Conservation (phyloP, 2,113 vertebrate genomes). For the Narcine bancroftii region DNA sequence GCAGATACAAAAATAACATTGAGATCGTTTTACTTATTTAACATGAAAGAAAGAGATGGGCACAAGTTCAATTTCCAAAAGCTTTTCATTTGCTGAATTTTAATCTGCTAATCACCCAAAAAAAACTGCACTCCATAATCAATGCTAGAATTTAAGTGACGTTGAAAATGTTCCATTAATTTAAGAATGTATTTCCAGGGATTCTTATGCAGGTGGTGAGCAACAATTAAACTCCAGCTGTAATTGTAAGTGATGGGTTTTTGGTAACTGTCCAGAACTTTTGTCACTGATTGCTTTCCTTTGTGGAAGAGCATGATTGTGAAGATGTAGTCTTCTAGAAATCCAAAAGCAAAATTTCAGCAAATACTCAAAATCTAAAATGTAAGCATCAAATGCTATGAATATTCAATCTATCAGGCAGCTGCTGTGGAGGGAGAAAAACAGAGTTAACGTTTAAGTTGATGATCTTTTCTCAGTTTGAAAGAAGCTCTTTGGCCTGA, state of each 20-base stretch:
- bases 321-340: background rate
- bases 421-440: too few relatives aligned
- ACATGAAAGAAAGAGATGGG: background rate
- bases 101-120: background rate
- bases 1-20: background rate
- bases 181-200: background rate
- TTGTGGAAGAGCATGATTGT: background rate
- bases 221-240: conserved; percentile 19
- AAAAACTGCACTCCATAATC: conserved; percentile 11
- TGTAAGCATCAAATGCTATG: too few relatives aligned
- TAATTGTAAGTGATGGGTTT: background rate
- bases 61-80: background rate
- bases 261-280: conserved; percentile 14
- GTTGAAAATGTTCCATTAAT: conserved; percentile 29
- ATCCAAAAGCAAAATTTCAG: background rate
- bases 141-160: background rate
- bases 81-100: conserved; percentile 1
- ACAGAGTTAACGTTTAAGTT: too few relatives aligned
- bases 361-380: too few relatives aligned
- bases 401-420: too few relatives aligned
- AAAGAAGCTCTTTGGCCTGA: too few relatives aligned
- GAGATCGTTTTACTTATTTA: background rate
- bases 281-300: conserved; percentile 6
- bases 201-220: conserved; percentile 27
- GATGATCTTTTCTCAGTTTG: too few relatives aligned